Base-by-base conservation (phyloP, 2,113 vertebrate genomes). In the Apistogramma diplotaenia region DNA sequence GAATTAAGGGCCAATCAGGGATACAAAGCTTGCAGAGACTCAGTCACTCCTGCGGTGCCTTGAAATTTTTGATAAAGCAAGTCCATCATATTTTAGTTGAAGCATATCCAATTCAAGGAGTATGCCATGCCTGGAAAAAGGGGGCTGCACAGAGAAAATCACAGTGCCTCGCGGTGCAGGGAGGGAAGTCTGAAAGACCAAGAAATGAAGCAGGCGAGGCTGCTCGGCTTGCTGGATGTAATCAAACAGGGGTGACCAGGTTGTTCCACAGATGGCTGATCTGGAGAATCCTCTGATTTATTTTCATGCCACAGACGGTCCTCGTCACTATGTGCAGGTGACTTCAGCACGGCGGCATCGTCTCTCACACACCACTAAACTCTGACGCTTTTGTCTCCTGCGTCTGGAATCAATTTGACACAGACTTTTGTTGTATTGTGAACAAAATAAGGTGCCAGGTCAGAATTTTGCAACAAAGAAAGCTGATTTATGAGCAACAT, bases 261-360 rank as follows among this genome's bases (percentile, higher is more conserved):
- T 93, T 92, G 85, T 79, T 91, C 84, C 90, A 88, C 93, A 93
- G 90, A 92, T 93, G 92, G 92, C 78, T 88, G 89, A 90, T 83
- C 84, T 33, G 16, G 57, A 87, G 74, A 92, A 88, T 86, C 85
- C 88, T 89, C 61, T 23, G 53, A 87, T 93, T 90, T 86, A 89
- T 91, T 93, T 91, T 80, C 71, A 75, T 67, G 57, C 84, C 76
- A 53, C 85, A 94, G 87, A 90, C 89, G 86, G 85, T 88, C 31
- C 25, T 78, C 88, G 87, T 89, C 89, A 85, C 76, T 3, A 12
- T 21, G 54, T 49, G 8, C 88, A 84, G 92, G 89, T 89, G 88
- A 89, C 87, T 81, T 85, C 83, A 77, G 78, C 60, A 3, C 3
- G 33, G 46, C 33, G 10, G 75, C 85, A 55, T 80, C 76, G 57